Evolutionary conservation across 2,797 vertebrate species (phyloP), one percentile per base, ranked within the genome.

Genomic region (Rhyacichthys aspro): DNA sequence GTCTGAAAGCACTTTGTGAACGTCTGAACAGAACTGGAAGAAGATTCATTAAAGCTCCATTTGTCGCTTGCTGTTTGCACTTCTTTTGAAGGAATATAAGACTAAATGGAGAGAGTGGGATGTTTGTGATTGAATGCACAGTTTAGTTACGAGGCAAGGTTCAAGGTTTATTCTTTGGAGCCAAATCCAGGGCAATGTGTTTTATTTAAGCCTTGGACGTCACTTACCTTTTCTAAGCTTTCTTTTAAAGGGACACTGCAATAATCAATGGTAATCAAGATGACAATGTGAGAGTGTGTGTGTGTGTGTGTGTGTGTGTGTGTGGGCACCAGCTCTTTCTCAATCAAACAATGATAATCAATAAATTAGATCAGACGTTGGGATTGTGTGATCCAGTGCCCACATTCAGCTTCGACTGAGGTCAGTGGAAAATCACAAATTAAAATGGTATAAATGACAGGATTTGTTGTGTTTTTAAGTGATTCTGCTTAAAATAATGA

Each of bases 1-100:
- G 68, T 67, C 62, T 76, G 61, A 49, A 52, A 59, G 58, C 43
- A 56, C 55, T 59, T 49, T 48, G 1, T 4, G 7, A 43, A 33
- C 32, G 52, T 63, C 39, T 1, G 0, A 63, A 62, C 8, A 3
- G 19, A 64, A 56, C 55, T 72, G 44, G 43, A 78, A 70, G 55
- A 59, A 57, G 38, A 11, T 34, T 36, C 4, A 28, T 41, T 50
- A 58, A 47, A 70, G 32, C 11, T 43, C 9, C 34, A 9, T 33
- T 62, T 53, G 17, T 49, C 75, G 55, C 50, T 58, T 62, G 46
- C 18, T 2, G 9, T 64, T 67, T 59, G 54, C 46, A 72, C 28
- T 70, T 43, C 68, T 17, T 49, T 33, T 19, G 4, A 8, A 41
- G 23, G 32, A 37, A 41, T 49, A 44, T 9, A 59, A 60, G 66